Conservation (phyloP, 53 echinoderm and acorn worm species). For the Holothuria scabra region DNA sequence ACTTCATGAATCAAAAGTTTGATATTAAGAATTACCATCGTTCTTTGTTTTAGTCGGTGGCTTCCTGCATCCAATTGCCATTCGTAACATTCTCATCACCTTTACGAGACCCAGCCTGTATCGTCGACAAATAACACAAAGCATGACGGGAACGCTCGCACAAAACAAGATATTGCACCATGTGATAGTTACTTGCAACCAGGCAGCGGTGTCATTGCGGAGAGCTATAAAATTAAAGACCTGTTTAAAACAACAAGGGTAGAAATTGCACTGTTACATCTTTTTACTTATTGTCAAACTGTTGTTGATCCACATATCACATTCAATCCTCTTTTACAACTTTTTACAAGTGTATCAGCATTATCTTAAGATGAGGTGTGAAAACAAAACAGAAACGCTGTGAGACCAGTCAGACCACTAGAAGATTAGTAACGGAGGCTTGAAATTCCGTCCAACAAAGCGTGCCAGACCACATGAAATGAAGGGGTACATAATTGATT, state of each 20-base stretch:
- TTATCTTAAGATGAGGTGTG: no score
- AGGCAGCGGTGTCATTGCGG: slow-evolving; percentile 12
- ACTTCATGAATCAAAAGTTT: background rate
- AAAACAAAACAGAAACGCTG: no score
- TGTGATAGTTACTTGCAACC: slow-evolving; percentile 82
- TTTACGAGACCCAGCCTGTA: slow-evolving; percentile 71
- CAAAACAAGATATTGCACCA: slow-evolving; percentile 73
- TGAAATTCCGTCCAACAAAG: no score
- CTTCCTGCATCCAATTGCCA: slow-evolving; percentile 63
- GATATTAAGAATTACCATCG: background rate
- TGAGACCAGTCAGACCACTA: no score
- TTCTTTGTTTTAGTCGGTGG: background rate
- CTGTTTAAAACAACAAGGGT: slow-evolving; percentile 41
- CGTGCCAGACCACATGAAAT: no score
- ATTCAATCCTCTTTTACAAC: no score
- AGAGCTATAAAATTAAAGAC: slow-evolving; percentile 79
- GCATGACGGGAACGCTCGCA: slow-evolving; percentile 70
- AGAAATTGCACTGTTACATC: no score
- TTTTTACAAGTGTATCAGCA: no score
- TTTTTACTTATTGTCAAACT: no score
- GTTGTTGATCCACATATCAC: no score
- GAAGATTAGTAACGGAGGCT: no score
- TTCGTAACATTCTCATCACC: slow-evolving; percentile 49
- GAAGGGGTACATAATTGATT: no score
- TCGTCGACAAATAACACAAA: slow-evolving; percentile 66